Evolutionary conservation across 2,797 vertebrate genomes (phyloP), one percentile per base, ranked within the genome.

Genomic region (Lacerta bilineata): DNA sequence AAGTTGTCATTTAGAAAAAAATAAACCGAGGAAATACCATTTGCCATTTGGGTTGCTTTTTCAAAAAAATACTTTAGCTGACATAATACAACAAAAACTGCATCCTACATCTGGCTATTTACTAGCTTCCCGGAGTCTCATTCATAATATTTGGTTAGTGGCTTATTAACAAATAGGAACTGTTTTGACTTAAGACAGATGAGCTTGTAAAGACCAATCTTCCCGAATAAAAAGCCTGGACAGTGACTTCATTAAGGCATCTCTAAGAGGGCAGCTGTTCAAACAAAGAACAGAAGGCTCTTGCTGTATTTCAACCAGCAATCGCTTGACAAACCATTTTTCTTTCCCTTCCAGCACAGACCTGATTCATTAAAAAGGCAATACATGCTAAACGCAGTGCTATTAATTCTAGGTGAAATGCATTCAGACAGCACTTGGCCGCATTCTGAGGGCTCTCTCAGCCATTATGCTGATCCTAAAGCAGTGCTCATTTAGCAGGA

Each of bases 71-170:
- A n/a, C 17, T 71, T 64, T 84, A 90, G 85, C 82, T 90, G 89
- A 69, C 66, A 91, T 78, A 92, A 92, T 88, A 87, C 76, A 89
- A 68, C 46, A 88, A 83, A 93, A 94, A 71, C 83, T 90, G 50
- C 75, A 84, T 74, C 85, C 74, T 88, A 77, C 86, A 86, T 91
- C 80, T 93, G 86, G 83, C 92, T 93, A 91, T 92, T 95, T 94
- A 92, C 74, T 87, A 90, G 46, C 18, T 46, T 69, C 80, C 87
- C 86, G 84, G 83, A 85, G 91, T 94, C 87, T 85, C 88, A 90
- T 86, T 93, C 89, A 85, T 85, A 94, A 89, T 94, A 94, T 92
- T 94, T 95, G 79, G 87, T 90, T 93, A 94, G 87, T 86, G 87
- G 92, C 87, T 94, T 94, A 90, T 90, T 94, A 90, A 93, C 87